Conservation (phyloP, 2,113 vertebrate species). For the Rhinogobius similis region DNA sequence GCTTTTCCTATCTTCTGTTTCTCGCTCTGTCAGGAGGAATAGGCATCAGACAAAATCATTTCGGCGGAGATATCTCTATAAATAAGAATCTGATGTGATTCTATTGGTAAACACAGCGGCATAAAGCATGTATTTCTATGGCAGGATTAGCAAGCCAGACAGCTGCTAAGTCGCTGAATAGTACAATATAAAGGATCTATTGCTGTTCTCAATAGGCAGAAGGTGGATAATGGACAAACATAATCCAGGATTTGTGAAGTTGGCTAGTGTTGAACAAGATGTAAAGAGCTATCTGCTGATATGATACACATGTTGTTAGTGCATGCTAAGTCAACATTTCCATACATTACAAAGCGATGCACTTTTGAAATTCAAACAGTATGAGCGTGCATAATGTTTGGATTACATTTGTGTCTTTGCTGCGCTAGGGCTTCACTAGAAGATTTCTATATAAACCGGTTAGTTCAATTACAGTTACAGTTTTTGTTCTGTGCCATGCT, state of each 20-base stretch:
- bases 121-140: not conserved
- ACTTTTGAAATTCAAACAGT: not conserved
- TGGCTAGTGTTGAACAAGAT: slow-evolving; percentile 1
- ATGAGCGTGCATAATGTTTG: too few species aligned
- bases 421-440: too few species aligned
- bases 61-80: not conserved
- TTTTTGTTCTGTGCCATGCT: too few species aligned
- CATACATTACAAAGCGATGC: not conserved
- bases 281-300: not conserved
- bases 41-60: not conserved
- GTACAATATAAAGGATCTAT: slow-evolving; percentile 3
- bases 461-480: too few species aligned
- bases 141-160: not conserved
- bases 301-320: not conserved
- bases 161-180: not conserved
- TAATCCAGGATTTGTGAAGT: slow-evolving; percentile 10
- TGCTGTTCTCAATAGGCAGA: not conserved
- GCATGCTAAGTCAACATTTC: not conserved
- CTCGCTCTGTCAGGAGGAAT: not conserved
- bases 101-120: not conserved
- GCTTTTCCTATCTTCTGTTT: not conserved
- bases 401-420: too few species aligned
- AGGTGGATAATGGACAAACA: slow-evolving; percentile 1
- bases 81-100: not conserved
- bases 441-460: too few species aligned